A percentile compares a stretch with the other conserved stretches of the same genome.
These are phyloP conservation scores for mouse (Mus musculus) DNA, from an alignment of 2,113 vertebrate species.

Conservation along the genomic window GRCm39 chr6:118974501-118975000, in stretches of 20 bases:
- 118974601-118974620: neutral
- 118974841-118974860: neutral
- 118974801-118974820: neutral
- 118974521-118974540: neutral
- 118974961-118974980: neutral
- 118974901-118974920: too few species aligned
- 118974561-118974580: fast-evolving
- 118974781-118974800: fast-evolving
- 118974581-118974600: too few species aligned
- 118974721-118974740: neutral
- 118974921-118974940: neutral
- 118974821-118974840: neutral
- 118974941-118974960: neutral
- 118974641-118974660: fast-evolving
- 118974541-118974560: neutral
- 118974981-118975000: neutral
- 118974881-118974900: neutral
- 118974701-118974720: neutral
- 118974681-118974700: neutral
- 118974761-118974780: neutral
- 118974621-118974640: neutral
- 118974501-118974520: neutral
- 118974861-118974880: neutral
- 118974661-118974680: neutral
- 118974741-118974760: neutral